phyloP scores from a whole-genome alignment of 2,113 vertebrate genomes.

The Bolborhynchus lineola region DNA sequence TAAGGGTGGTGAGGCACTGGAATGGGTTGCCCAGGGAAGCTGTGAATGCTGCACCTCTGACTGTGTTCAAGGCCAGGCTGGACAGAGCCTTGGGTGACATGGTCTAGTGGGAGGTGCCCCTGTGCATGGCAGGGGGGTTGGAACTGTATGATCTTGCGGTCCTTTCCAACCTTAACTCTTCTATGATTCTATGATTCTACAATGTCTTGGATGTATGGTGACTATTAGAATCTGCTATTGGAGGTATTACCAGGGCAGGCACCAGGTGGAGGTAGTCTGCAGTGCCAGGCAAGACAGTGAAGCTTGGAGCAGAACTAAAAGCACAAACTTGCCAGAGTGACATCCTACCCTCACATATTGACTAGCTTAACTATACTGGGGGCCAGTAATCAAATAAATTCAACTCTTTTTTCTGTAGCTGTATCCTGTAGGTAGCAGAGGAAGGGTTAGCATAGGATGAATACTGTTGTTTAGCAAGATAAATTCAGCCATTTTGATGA shows the following conservation, averaged over 20 bases:
- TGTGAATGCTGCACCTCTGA: no score
- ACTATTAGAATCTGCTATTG: not conserved
- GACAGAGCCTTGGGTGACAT: no score
- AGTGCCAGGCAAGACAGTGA: not conserved
- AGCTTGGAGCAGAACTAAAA: not conserved
- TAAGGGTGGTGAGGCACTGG: no score
- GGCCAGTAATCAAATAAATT: not conserved
- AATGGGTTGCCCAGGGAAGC: no score
- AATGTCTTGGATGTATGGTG: not conserved
- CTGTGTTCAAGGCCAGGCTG: no score
- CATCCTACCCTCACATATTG: not conserved
- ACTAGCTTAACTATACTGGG: not conserved
- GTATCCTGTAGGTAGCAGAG: not conserved
- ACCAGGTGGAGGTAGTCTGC: not conserved
- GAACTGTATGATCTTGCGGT: no score
- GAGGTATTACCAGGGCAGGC: not conserved
- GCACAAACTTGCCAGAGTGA: not conserved
- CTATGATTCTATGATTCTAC: no score
- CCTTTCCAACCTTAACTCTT: no score
- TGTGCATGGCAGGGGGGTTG: no score
- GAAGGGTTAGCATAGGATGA: not conserved
- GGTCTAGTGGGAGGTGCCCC: no score
- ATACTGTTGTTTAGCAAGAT: constrained; percentile 44
- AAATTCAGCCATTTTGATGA: constrained; percentile 65
- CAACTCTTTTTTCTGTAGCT: not conserved